Evolutionary conservation across 2,888 invertebrate species (phyloP), one percentile per base, ranked within the genome.

Genomic region (Leptopilina myrica): DNA sequence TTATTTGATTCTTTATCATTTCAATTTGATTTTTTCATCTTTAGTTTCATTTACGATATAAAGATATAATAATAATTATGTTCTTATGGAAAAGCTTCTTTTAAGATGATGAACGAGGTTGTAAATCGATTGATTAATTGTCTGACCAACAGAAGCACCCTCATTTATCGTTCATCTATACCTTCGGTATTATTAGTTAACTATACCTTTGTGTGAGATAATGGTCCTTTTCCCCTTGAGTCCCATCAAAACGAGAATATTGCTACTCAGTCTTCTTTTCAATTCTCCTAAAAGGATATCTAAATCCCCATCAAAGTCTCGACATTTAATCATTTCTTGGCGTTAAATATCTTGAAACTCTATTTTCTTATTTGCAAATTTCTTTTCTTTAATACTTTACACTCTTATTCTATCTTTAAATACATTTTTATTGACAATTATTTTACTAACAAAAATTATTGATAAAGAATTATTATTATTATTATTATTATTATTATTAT

Each of bases 141-240:
- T 20, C 15, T 64, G 67, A 76, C 76, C 15, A 67, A 67, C 43
- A 64, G 64, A 76, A 79, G 79, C 80, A 79, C 79, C 75, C 77
- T 76, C 73, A 79, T 64, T 69, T 69, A 69, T 49, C 67, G 15
- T 69, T 20, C n/a, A 20, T 49, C 15, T 49, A 67, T 67, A 15
- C 15, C 12, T 67, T 40, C 40, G 33, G 26, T 64, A 33, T 64
- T 64, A 64, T 33, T 26, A 64, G 12, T 64, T 26, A 64, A 64
- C 64, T 64, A 33, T 33, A 40, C 64, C 64, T 64, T 64, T 64
- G 64, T 40, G 64, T 64, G 14, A 40, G 14, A 64, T 33, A 64
- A 64, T 64, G 64, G 64, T 33, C 64, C 64, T 20, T 20, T 11
- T 20, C 64, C 64, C 64, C 33, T 20, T 33, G 64, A 64, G 64